Evolutionary conservation across 2,888 invertebrate species (phyloP).

Genomic region (Phortica magna): DNA sequence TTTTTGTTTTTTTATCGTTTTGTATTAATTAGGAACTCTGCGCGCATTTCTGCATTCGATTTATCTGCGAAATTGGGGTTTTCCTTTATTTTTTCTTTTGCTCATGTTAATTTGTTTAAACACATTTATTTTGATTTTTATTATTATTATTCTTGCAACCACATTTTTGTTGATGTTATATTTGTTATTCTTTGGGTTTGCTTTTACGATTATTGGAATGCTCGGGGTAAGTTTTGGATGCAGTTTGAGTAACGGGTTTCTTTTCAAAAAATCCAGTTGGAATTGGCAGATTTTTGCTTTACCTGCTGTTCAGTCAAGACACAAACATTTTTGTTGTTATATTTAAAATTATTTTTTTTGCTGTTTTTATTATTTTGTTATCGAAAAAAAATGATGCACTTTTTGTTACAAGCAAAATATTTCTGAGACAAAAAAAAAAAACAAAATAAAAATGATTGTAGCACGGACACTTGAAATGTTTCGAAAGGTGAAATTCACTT

Average conservation of each 20-base stretch:
- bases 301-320: no score
- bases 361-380: constrained; percentile 7
- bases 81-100: background rate
- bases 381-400: no score
- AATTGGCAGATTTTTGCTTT: no score
- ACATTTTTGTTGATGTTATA: constrained; percentile 38
- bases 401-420: background rate
- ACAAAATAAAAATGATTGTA: background rate
- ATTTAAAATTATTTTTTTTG: background rate
- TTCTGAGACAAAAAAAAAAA: background rate
- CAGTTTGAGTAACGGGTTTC: no score
- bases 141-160: no score
- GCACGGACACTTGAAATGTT: background rate
- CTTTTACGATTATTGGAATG: background rate
- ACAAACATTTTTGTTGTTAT: background rate
- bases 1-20: constrained; percentile 1
- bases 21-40: constrained; percentile 3
- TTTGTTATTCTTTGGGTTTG: constrained; percentile 43
- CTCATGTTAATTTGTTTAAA: background rate
- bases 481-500: no score
- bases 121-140: no score
- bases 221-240: no score
- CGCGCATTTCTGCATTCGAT: background rate
- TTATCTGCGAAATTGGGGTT: no score
- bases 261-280: no score